Conservation (phyloP, 2,797 vertebrate genomes). For the Coreius guichenoti region DNA sequence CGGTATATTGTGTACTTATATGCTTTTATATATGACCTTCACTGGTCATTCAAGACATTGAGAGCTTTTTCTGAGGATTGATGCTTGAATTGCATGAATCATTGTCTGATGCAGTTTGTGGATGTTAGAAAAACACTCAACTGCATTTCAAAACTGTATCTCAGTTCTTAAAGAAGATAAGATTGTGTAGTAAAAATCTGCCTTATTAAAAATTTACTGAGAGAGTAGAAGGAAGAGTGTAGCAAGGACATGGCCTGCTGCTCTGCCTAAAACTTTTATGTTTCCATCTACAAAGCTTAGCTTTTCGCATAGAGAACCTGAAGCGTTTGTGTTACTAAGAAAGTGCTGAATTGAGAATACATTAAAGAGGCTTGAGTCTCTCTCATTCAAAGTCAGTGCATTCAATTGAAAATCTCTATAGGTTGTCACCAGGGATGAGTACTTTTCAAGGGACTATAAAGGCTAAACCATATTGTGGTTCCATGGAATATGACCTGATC, state of each 20-base stretch:
- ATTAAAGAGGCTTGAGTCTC: slow-evolving; percentile 8
- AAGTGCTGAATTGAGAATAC: slow-evolving; percentile 28
- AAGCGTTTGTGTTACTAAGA: slow-evolving; percentile 18
- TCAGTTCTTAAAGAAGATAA: not conserved
- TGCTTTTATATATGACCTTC: not conserved
- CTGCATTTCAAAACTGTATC: not conserved
- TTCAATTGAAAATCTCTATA: slow-evolving; percentile 1
- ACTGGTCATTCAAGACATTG: not conserved
- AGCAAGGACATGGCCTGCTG: slow-evolving; percentile 35
- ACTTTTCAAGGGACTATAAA: not conserved
- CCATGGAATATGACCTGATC: not conserved
- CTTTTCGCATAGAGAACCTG: slow-evolving; percentile 24
- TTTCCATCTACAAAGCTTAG: slow-evolving; percentile 42
- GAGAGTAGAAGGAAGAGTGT: slow-evolving; percentile 31
- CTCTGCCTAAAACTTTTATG: slow-evolving; percentile 49
- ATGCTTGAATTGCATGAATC: not conserved
- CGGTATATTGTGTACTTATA: not conserved
- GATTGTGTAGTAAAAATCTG: slow-evolving; percentile 24
- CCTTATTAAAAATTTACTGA: slow-evolving; percentile 48
- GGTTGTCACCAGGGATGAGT: not conserved
- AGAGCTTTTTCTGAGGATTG: not conserved
- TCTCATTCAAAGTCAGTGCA: slow-evolving; percentile 22
- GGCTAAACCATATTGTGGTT: not conserved
- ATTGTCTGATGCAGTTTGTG: not conserved
- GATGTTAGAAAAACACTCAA: not conserved